phyloP scores from a whole-genome alignment of 2,888 invertebrate species.

The Chromoteleia sp. region DNA sequence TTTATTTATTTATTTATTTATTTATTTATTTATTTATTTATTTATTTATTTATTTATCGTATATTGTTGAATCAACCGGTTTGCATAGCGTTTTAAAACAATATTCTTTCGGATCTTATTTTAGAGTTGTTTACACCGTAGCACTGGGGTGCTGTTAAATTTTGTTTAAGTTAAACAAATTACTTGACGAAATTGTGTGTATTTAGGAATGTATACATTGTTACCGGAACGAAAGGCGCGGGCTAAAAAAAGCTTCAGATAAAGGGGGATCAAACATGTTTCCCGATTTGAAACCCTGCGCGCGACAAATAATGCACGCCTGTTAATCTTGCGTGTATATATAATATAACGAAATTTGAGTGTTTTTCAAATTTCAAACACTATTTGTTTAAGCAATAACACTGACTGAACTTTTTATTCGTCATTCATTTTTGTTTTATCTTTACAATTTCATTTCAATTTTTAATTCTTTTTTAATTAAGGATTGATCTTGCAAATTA shows the following conservation, averaged over 20 bases:
- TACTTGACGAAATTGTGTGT: constrained; percentile 44
- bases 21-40: too few relatives aligned
- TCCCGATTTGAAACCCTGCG: constrained; percentile 9
- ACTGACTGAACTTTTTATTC: too few relatives aligned
- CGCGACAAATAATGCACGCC: constrained; percentile 35
- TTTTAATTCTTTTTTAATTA: too few relatives aligned
- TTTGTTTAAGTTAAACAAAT: constrained; percentile 54
- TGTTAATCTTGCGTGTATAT: constrained; percentile 17
- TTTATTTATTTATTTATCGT: too few relatives aligned
- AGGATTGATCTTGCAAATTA: too few relatives aligned
- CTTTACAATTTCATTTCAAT: too few relatives aligned
- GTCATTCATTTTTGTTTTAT: too few relatives aligned
- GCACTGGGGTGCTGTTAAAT: not conserved
- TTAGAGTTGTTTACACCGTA: constrained; percentile 42
- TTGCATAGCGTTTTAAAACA: not conserved
- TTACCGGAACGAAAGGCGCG: constrained; percentile 43
- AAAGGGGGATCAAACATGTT: constrained; percentile 56
- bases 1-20: too few relatives aligned
- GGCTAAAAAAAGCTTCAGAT: constrained; percentile 13
- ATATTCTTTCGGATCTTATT: not conserved
- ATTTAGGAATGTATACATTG: constrained; percentile 55
- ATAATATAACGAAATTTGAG: not conserved
- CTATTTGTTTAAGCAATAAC: too few relatives aligned
- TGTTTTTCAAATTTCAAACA: too few relatives aligned
- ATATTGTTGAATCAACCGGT: too few relatives aligned